Base-by-base conservation (phyloP, 2,113 vertebrate species). In the Corythaeola cristata region DNA sequence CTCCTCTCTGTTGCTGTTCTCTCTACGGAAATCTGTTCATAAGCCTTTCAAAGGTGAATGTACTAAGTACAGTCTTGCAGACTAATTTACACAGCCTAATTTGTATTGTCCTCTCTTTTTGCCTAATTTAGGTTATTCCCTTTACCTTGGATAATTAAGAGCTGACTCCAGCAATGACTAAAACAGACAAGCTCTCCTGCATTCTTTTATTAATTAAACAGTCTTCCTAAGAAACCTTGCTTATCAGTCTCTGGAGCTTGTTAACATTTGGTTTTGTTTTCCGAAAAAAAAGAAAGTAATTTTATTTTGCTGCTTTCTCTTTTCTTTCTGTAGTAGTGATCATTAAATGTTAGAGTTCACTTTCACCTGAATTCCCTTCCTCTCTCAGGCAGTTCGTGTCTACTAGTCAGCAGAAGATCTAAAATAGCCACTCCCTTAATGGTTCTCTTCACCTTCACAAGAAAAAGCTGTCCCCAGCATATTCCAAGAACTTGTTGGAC, bases 361-460 rank as follows among this genome's bases (percentile, higher is more conserved):
- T 72, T 92, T 96, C 81, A 85, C 94, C 87, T 89, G 7, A 85
- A 58, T 62, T 96, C 74, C 68, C 81, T 89, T 96, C 66, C n/a
- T 35, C 77, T 85, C 78, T 91, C 81, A 88, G 77, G 16, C 33
- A 76, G 73, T 87, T 95, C 1, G 0, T 96, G 71, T 62, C 58
- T 95, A 21, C 66, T 88, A 95, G 94, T 97, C 95, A 96, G 86
- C 96, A 96, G 90, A 95, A 91, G 93, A 96, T 94, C 96, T 96
- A 73, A 96, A 94, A 94, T 93, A 91, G 87, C 96, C 96, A 97
- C 96, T 96, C 96, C 96, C 96, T 97, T 96, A 97, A 96, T 97
- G 59, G 91, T 93, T 96, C 93, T 91, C 81, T 85, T 94, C 80
- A 50, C 89, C 94, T 95, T 91, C 91, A 89, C 72, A 96, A 96